Evolutionary conservation across 2,797 vertebrate species (phyloP), one percentile per base, ranked within the genome.

Genomic region (Geotrypetes seraphini): DNA sequence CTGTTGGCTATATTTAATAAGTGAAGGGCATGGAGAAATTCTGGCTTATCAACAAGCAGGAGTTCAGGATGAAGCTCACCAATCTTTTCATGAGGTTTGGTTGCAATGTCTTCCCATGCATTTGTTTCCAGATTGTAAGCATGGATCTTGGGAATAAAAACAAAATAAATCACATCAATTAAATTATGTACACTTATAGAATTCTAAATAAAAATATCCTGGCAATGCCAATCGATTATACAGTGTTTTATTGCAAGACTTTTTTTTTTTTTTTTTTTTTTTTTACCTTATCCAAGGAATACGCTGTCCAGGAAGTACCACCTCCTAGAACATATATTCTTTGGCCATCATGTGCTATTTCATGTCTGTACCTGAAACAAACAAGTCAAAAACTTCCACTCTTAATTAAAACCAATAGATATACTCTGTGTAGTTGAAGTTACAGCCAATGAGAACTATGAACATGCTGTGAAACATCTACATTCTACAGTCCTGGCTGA

Each of bases 71-170:
- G 28, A n/a, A 4, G 35, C 57, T 64, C 48, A 93, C 96, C 95
- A 56, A 95, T 87, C 85, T 94, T 94, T 53, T 92, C 91, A 22
- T 99, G 89, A 36, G 95, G 92, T 70, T 91, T 96, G 2, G 96
- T 97, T 39, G 79, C 45, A 16, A 99, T 95, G 65, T 96, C 94
- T 53, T 99, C 95, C 96, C 96, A 99, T 10, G 89, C 91, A 63
- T 98, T 98, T 10, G 92, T 97, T 78, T 98, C 96, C 44, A 98
- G 84, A 65, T 98, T 98, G 74, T 99, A 99, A 0, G 95, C 92
- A 0, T 98, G 92, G 53, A 99, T 92, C 96, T 99, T 54, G 44
- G 43, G 34, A 39, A 24, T 27, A 12, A 18, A 36, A 50, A 26
- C 53, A 7, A 29, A 50, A 19, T 21, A 25, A 10, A 29, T 31